A percentile compares a stretch with the other conserved stretches of the same genome.
phyloP scores from a whole-genome alignment of 1,140 invertebrate species.

The Drosophila yakuba region DNA sequence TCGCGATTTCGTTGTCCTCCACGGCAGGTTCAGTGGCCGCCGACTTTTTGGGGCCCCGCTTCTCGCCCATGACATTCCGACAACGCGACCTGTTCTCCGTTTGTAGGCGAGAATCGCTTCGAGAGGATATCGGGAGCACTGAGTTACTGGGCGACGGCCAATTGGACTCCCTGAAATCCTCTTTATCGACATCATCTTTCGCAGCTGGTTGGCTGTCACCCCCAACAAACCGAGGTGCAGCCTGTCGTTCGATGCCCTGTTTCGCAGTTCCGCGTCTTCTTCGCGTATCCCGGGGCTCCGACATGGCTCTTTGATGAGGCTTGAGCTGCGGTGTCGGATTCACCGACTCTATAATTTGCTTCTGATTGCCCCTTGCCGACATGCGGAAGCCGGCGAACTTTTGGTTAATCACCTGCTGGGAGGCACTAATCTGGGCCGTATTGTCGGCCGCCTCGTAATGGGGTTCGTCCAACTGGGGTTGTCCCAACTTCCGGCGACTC shows the following conservation, averaged over 20 bases:
- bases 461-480: slow-evolving; percentile 37
- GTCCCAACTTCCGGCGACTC: background rate
- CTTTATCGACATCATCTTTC: background rate
- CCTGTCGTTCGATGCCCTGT: background rate
- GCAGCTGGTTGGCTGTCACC: too few relatives aligned
- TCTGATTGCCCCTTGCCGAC: background rate
- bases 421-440: slow-evolving; percentile 37
- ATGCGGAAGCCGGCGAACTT: slow-evolving; percentile 12
- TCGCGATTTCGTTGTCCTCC: slow-evolving; percentile 3
- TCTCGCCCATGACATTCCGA: slow-evolving; percentile 12
- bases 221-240: slow-evolving; percentile 7
- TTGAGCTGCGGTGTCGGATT: slow-evolving; percentile 10
- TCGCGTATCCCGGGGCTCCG: background rate
- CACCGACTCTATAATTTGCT: slow-evolving; percentile 1
- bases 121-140: background rate
- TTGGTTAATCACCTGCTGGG: slow-evolving; percentile 52
- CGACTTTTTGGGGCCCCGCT: slow-evolving; percentile 6
- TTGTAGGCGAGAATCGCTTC: background rate
- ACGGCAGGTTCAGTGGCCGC: too few relatives aligned
- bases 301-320: background rate
- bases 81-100: background rate
- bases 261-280: background rate
- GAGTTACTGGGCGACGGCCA: background rate
- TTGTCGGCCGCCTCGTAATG: slow-evolving; percentile 22
- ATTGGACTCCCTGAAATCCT: background rate